Evolutionary conservation across 2,888 invertebrate species (phyloP), one percentile per base, ranked within the genome.

Genomic region (Scaptomyza cyrtandrae): DNA sequence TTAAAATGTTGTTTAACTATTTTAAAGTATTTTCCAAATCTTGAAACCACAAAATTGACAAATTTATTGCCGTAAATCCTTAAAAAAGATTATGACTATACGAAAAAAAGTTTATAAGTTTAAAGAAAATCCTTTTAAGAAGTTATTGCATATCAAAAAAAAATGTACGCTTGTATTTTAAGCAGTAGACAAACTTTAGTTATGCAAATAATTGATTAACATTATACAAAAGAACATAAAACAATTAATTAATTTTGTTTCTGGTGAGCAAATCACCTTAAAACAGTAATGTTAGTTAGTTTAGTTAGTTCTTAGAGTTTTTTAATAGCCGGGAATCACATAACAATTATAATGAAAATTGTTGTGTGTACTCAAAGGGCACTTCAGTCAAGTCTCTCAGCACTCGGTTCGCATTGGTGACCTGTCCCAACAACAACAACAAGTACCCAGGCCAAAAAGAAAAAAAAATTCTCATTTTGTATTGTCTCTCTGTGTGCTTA

Each of bases 401-500:
- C n/a, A 24, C 31, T 33, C 11, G 37, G 11, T 24, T 27, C 24
- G 9, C 24, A 10, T n/a, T 33, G 44, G 41, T 33, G 52, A 46
- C 41, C 64, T 49, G 29, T 24, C 48, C 9, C 56, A 62, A 48
- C 24, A 33, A 19, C 46, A 11, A 33, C 14, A 16, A 39, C 37
- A 39, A 37, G 1, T 5, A 27, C 13, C n/a, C 31, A 50, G 3
- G 1, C 19, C 45, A 35, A 43, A 29, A 14, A 39, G 16, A 41
- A 41, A 41, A 41, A 16, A 16, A 4, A 10, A 16, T 41, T 27
- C 2, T 10, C 19, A 24, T 37, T 41, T 35, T 55, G 39, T 37
- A 53, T 49, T 63, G 44, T 33, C 55, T 57, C 43, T 57, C 43
- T 54, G 33, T 63, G 41, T 19, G n/a, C 24, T 35, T 50, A 31